Evolutionary conservation across 2,113 vertebrate species (phyloP).

Genomic region (Sceloporus tristichus): DNA sequence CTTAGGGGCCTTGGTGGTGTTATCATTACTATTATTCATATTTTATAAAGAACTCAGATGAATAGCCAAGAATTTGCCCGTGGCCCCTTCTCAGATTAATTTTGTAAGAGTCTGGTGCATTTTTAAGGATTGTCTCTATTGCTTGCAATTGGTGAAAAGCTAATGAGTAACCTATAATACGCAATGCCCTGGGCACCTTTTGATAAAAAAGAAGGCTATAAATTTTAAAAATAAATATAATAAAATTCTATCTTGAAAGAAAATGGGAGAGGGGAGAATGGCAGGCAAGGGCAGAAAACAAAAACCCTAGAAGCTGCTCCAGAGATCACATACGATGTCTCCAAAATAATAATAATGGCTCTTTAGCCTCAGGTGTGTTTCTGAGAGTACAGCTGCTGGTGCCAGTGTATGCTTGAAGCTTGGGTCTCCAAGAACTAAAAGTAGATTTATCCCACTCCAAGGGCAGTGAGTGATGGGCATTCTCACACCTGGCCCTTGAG

Average conservation of each 20-base stretch:
- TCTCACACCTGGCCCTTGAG: background rate
- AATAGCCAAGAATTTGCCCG: background rate
- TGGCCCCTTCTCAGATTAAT: background rate
- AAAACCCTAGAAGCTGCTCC: background rate
- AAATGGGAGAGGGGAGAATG: background rate
- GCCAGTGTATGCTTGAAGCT: background rate
- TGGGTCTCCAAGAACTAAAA: background rate
- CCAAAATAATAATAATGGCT: background rate
- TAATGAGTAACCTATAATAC: background rate
- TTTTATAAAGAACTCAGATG: background rate
- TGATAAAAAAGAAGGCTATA: background rate
- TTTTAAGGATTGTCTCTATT: background rate
- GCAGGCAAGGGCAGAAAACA: background rate
- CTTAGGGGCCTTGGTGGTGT: background rate
- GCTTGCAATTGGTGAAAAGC: background rate
- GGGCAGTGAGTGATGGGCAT: background rate
- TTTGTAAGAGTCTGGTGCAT: background rate
- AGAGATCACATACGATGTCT: background rate
- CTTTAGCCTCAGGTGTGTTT: background rate
- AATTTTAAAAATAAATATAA: conserved; percentile 3
- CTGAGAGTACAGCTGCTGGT: background rate
- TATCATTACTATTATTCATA: background rate
- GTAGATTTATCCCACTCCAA: background rate
- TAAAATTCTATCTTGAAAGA: background rate
- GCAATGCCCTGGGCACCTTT: background rate